phyloP scores from a whole-genome alignment of 37 sponge, comb jelly and placozoan genomes.

The Chondrilla cf. caribensis region DNA sequence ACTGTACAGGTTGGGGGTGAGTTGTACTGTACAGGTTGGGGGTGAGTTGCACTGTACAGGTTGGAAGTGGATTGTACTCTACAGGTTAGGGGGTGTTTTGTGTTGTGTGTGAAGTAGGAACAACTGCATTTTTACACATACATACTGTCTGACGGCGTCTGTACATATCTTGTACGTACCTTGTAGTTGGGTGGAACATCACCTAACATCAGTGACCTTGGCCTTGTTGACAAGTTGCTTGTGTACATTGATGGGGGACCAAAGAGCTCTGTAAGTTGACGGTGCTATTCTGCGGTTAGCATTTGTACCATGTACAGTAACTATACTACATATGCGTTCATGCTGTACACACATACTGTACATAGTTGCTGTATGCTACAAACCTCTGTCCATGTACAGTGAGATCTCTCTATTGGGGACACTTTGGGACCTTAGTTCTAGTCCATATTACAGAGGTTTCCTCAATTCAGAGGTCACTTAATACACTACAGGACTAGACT shows the following conservation, averaged over 20 bases:
- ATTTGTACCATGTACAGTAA: too few relatives aligned
- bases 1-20: conserved; percentile 60
- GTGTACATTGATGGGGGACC: conserved; percentile 73
- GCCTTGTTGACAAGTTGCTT: conserved; percentile 50
- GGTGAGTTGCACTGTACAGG: conserved; percentile 78
- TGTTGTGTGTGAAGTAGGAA: too few relatives aligned
- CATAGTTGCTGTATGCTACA: background rate
- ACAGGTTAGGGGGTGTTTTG: too few relatives aligned
- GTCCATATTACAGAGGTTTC: too few relatives aligned
- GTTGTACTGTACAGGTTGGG: background rate
- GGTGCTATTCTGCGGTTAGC: too few relatives aligned
- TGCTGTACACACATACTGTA: background rate
- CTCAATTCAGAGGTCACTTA: too few relatives aligned
- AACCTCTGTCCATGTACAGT: background rate
- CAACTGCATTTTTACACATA: too few relatives aligned
- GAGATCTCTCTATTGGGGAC: background rate
- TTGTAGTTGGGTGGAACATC: conserved; percentile 26
- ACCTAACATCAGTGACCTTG: conserved; percentile 33
- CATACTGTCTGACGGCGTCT: background rate
- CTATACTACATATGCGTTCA: too few relatives aligned
- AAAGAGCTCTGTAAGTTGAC: conserved; percentile 21
- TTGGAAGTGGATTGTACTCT: conserved; percentile 36
- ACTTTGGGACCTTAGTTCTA: too few relatives aligned
- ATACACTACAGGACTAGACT: too few relatives aligned
- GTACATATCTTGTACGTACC: background rate